Percentiles rank a stretch among this genome's conserved stretches.
Conservation (phyloP, 2,113 vertebrate genomes). For the Mormoops blainvillei region DNA sequence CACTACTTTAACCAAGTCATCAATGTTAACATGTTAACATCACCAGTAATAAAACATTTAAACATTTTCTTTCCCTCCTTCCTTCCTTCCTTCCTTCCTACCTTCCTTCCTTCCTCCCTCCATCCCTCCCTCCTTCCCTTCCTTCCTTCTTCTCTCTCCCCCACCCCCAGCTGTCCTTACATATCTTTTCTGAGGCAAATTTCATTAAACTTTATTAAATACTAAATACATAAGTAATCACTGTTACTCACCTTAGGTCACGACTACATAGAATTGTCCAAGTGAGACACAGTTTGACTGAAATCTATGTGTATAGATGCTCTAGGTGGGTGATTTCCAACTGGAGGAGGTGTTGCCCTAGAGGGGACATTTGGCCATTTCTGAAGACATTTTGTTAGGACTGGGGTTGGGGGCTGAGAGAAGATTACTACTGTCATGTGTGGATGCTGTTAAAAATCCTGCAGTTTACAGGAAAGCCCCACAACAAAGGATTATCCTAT, state of each 20-base stretch:
- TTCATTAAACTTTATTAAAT: not conserved
- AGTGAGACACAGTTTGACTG: not conserved
- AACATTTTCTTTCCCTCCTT: no score
- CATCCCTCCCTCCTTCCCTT: no score
- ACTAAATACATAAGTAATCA: not conserved
- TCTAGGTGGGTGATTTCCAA: not conserved
- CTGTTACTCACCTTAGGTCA: not conserved
- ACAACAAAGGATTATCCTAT: not conserved
- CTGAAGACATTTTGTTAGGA: not conserved
- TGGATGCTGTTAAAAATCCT: not conserved
- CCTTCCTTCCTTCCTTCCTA: no score
- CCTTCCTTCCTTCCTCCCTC: no score
- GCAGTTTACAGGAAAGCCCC: not conserved
- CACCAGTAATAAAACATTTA: not conserved
- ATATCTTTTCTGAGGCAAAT: not conserved
- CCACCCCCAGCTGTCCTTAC: not conserved
- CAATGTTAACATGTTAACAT: not conserved
- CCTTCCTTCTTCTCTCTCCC: no score
- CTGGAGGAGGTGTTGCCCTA: not conserved
- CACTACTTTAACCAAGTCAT: not conserved
- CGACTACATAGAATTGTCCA: not conserved
- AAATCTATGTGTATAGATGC: not conserved
- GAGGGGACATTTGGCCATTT: not conserved
- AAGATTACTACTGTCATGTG: not conserved
- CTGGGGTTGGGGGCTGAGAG: not conserved